These are phyloP conservation scores for Cettia cetti DNA, from an alignment of 2,113 vertebrate species.

Conservation along the genomic window DNA sequence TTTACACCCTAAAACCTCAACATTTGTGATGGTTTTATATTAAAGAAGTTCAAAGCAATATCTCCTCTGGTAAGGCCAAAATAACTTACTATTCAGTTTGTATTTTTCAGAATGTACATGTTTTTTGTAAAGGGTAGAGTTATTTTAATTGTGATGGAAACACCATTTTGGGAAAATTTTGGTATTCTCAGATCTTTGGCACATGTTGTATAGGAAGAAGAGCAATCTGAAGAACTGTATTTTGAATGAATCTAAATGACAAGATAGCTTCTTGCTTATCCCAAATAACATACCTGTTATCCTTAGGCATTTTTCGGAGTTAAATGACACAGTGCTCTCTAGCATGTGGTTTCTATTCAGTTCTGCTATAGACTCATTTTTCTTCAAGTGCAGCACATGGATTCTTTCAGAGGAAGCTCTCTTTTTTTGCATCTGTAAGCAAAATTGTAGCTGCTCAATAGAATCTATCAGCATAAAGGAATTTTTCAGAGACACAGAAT, in stretches of 20 bases:
- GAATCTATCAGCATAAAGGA: neutral
- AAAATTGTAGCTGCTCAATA: neutral
- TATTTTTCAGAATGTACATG: accelerated
- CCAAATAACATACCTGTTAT: neutral
- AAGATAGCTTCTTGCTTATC: neutral
- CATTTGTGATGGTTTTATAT: neutral
- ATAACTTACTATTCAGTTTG: neutral
- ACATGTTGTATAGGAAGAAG: neutral
- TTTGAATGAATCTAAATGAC: neutral
- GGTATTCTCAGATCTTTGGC: neutral
- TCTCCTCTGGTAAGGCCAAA: neutral
- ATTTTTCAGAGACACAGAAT: neutral
- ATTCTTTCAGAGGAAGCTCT: neutral
- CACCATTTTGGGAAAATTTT: neutral
- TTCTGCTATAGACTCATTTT: neutral
- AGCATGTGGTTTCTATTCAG: neutral
- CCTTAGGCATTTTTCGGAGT: neutral
- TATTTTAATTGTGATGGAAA: neutral
- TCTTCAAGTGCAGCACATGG: neutral
- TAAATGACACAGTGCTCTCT: neutral
- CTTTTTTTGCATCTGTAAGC: neutral
- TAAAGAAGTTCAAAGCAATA: neutral
- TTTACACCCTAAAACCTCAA: neutral
- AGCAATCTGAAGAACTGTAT: neutral
- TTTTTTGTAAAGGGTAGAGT: neutral